Base-by-base conservation (phyloP, 2,113 vertebrate genomes). In the Xenus cinereus region DNA sequence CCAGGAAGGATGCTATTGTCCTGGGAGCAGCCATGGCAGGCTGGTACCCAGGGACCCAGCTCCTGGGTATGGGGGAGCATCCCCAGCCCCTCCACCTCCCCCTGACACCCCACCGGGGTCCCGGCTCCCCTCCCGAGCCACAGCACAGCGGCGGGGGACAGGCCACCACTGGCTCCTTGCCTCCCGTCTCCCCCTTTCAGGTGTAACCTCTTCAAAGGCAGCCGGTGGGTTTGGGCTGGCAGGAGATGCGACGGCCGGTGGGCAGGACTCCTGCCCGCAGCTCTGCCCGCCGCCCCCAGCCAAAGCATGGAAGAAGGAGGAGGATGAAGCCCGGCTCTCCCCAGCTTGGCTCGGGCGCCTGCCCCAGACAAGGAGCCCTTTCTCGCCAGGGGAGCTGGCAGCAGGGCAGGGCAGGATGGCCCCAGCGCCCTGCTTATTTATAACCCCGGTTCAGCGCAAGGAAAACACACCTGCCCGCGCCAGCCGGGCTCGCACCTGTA, bases 301-400 rank as follows among this genome's bases (percentile, higher is more conserved):
- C 94, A 94, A 83, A 92, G 92, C 63, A 72, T 64, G 76, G 75
- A 20, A 87, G 2, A n/a, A 81, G 54, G 54, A 67, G 37, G 56
- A 68, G 37, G 78, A 68, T 15, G 68, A 79, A 95, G 82, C 19
- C 81, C 48, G 1, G 43, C 3, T 2, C 33, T 71, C 64, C 67
- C 63, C 2, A 0, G 76, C 54, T 90, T 95, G 92, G 93, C 95
- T 91, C 69, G 3, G 46, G 60, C 85, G 60, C 53, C 39, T 80
- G 60, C 51, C 19, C 71, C 71, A 91, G 80, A 98, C 98, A 98
- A 98, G 98, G 97, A 97, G 85, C 41, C 89, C 95, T 98, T 98
- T 98, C 96, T 98, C 39, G 0, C 16, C 2, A 3, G 54, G 90
- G 79, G 53, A 94, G 72, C 87, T 68, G 23, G 0, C 53, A 4